Evolutionary conservation across 1,140 invertebrate species (phyloP), one percentile per base, ranked within the genome.

Genomic region (Myzus persicae): DNA sequence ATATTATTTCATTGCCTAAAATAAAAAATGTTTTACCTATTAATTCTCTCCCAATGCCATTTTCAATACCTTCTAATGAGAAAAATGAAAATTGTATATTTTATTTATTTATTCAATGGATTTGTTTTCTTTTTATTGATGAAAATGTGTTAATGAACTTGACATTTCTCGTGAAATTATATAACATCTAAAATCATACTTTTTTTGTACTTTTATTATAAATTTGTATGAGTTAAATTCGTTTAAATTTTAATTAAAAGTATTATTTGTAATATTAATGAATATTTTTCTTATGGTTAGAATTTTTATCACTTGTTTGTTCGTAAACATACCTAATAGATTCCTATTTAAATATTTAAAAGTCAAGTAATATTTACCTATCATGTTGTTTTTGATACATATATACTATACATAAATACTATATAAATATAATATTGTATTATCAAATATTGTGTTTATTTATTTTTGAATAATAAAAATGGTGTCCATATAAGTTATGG

Each of bases 391-490:
- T 44, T 87, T 1, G 3, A 46, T 20, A 31, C 59, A 89, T 18
- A 90, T 46, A 26, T 54, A 90, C 40, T 54, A n/a, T 40, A 26
- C 51, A 40, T 90, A 38, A 40, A 40, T 59, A 31, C 31, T 40
- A 26, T 89, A 42, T 90, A 38, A 90, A 40, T 76, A n/a, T 76
- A 76, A 76, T 76, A 76, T 38, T 59, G 36, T 40, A 90, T 89
- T 51, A 89, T 54, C 36, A 90, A 54, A 59, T 54, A 90, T 90
- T 26, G 87, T 90, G 48, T 51, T 90, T 90, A 42, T 90, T 90
- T 90, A 89, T 89, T 90, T 90, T 90, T 59, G 54, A 11, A 90
- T 90, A 90, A 90, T 90, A 90, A 90, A 90, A 59, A 40, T 59
- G 51, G 24, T 59, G 26, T 59, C 51, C 24, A n/a, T 36, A 20